Percentiles rank a stretch among this genome's conserved stretches.
Conservation (phyloP, 2,888 invertebrate species). For the Parochlus steinenii region DNA sequence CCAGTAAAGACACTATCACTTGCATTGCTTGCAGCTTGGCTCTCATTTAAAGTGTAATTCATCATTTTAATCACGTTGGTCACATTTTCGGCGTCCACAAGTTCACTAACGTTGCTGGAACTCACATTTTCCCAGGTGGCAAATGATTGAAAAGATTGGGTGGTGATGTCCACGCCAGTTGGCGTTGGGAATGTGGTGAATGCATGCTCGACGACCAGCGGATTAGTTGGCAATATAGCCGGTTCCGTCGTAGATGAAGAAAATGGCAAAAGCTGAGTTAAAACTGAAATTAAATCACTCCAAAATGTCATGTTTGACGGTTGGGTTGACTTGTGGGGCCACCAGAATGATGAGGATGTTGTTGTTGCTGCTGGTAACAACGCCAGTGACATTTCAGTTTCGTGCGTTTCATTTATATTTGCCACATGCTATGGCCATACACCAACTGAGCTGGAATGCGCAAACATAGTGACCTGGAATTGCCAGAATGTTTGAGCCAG, state of each 20-base stretch:
- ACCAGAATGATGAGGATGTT: slow-evolving; percentile 12
- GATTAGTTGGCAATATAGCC: neutral
- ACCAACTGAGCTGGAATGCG: no score
- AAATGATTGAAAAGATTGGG: no score
- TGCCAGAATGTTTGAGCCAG: no score
- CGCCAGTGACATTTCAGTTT: slow-evolving; percentile 12
- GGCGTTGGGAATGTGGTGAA: slow-evolving; percentile 5
- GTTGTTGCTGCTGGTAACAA: slow-evolving; percentile 9
- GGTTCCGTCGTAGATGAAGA: slow-evolving; percentile 10
- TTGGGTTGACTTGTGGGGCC: slow-evolving; percentile 9
- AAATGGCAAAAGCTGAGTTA: slow-evolving; percentile 7
- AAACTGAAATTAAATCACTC: slow-evolving; percentile 10
- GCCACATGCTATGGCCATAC: no score
- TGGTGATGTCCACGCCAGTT: no score
- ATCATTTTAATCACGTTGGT: no score
- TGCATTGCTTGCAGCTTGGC: slow-evolving; percentile 3
- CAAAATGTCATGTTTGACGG: slow-evolving; percentile 11
- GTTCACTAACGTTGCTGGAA: neutral
- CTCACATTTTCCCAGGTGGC: no score
- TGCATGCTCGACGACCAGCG: neutral
- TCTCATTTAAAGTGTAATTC: neutral
- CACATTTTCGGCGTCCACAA: no score
- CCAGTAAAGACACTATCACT: slow-evolving; percentile 4
- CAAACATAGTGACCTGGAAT: no score
- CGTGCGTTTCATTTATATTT: no score